Evolutionary conservation across 1,140 invertebrate genomes (phyloP).

Genomic region (Caenorhabditis remanei): DNA sequence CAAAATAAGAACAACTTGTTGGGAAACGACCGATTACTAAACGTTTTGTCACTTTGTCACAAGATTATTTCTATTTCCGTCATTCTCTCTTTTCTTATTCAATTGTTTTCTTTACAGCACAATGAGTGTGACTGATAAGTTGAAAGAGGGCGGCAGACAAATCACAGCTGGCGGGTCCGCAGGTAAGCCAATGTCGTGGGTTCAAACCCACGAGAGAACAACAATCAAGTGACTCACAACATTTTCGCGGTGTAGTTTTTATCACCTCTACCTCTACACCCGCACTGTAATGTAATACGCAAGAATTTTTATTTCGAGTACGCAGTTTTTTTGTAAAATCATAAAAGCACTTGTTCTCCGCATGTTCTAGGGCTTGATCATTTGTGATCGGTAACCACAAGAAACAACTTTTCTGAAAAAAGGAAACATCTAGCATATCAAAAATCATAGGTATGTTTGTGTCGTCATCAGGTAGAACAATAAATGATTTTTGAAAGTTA

Average conservation of each 20-base stretch:
- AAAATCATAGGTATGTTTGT: not conserved
- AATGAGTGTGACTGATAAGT: constrained; percentile 68
- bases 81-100: not conserved
- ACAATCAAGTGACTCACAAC: constrained; percentile 47
- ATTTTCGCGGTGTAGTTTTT: not conserved
- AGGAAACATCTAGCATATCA: not conserved
- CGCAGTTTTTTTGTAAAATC: constrained; percentile 35
- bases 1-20: too few relatives aligned
- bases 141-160: constrained; percentile 84
- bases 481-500: not conserved
- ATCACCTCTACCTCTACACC: not conserved
- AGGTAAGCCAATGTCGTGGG: constrained; percentile 79
- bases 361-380: not conserved
- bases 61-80: not conserved
- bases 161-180: constrained; percentile 89
- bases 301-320: constrained; percentile 28
- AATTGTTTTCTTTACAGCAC: constrained; percentile 12
- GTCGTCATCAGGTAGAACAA: not conserved
- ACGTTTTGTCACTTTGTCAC: not conserved
- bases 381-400: constrained; percentile 18
- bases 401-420: not conserved
- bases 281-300: not conserved
- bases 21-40: too few relatives aligned
- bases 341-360: not conserved
- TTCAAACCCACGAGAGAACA: constrained; percentile 55